Evolutionary conservation across 1,140 invertebrate species (phyloP).

Genomic region (Aphaenogaster floridana): DNA sequence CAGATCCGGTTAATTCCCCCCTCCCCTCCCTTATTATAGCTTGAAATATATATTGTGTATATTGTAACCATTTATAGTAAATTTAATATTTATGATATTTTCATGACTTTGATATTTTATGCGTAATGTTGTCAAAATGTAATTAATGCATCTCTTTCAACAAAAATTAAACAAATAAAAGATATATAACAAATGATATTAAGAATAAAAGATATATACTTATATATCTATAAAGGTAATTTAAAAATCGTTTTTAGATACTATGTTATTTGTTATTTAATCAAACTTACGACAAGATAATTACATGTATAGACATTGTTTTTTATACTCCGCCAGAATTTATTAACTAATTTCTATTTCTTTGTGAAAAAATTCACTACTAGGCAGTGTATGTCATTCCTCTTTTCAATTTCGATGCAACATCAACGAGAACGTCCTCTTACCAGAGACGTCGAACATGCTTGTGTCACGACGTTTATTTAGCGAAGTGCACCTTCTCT

Average conservation of each 20-base stretch:
- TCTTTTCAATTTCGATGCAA: conserved; percentile 28
- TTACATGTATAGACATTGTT: not conserved
- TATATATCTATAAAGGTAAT: not conserved
- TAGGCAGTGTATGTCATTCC: not conserved
- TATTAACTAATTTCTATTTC: conserved; percentile 6
- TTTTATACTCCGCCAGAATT: not conserved
- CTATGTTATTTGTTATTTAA: not conserved
- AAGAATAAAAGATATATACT: not conserved
- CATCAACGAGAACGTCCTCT: conserved; percentile 26
- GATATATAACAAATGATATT: no score
- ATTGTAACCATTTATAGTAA: conserved; percentile 31
- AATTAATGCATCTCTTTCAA: conserved; percentile 16
- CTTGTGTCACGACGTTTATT: conserved; percentile 63
- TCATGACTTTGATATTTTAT: conserved; percentile 27
- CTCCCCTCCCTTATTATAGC: not conserved
- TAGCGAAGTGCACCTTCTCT: conserved; percentile 71
- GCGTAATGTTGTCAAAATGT: conserved; percentile 8
- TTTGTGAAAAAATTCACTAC: not conserved
- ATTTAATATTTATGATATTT: conserved; percentile 56
- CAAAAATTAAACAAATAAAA: conserved; percentile 17
- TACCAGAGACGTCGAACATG: conserved; percentile 50
- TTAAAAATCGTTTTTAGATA: not conserved
- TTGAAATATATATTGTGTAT: conserved; percentile 22
- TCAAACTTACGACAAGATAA: not conserved
- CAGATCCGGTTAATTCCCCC: conserved; percentile 24